phyloP scores from a whole-genome alignment of 64 coral and sea anemone genomes.

The Montipora cactus region DNA sequence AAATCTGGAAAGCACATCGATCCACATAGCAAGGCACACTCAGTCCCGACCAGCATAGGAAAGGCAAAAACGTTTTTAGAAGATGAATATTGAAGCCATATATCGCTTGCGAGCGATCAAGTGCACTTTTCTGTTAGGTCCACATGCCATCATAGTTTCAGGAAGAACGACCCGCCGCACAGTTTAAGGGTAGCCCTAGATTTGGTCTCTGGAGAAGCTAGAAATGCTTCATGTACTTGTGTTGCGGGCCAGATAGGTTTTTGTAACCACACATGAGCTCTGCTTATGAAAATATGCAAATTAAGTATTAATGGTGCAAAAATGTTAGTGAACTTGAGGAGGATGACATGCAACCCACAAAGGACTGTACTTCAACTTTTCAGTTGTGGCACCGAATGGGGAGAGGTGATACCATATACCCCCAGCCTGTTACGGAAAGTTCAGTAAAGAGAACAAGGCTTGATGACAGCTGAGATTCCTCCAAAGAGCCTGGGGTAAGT shows the following conservation, averaged over 20 bases:
- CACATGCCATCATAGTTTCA: conserved; percentile 53
- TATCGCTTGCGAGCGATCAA: conserved; percentile 26
- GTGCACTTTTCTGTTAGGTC: conserved; percentile 29
- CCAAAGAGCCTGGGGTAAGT: no score
- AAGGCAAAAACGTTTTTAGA: conserved; percentile 60
- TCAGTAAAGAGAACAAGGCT: no score
- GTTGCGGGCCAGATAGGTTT: conserved; percentile 46
- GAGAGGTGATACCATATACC: no score
- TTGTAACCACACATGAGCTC: no score
- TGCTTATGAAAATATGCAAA: no score
- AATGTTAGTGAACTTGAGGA: no score
- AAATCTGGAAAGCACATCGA: conserved; percentile 64
- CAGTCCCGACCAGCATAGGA: conserved; percentile 37
- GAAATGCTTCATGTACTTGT: conserved; percentile 49
- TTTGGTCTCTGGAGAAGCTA: conserved; percentile 61
- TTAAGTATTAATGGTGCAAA: no score
- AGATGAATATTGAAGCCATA: conserved; percentile 52
- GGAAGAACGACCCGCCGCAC: conserved; percentile 62
- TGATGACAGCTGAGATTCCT: no score
- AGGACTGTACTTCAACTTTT: no score
- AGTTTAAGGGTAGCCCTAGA: conserved; percentile 29
- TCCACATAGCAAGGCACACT: not conserved
- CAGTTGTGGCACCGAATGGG: no score
- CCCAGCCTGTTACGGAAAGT: no score
- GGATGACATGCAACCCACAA: no score